These are phyloP conservation scores for Drosophila neonasuta DNA, from an alignment of 2,888 invertebrate genomes.

Conservation along the genomic window DNA sequence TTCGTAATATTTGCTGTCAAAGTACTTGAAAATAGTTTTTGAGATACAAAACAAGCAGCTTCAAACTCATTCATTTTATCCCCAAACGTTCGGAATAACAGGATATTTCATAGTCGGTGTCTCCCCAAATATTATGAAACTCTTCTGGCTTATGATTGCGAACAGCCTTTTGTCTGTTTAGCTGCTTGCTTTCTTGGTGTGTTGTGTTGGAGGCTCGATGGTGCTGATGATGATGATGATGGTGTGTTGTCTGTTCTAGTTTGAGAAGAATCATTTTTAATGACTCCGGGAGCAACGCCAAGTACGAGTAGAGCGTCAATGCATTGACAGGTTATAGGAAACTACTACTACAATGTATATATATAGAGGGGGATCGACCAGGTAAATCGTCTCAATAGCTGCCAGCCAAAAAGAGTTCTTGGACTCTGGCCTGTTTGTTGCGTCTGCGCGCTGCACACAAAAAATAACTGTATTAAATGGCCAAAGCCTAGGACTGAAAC, in stretches of 20 bases:
- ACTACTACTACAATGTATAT: background rate
- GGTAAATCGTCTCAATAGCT: constrained; percentile 55
- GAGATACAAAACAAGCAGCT: no score
- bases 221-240: constrained; percentile 23
- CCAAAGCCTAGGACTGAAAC: constrained; percentile 53
- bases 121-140: background rate
- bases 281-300: constrained; percentile 58
- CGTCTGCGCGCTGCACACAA: constrained; percentile 40
- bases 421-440: constrained; percentile 14
- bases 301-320: constrained; percentile 25
- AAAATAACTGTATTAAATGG: constrained; percentile 77
- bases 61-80: no score
- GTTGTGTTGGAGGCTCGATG: constrained; percentile 24
- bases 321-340: constrained; percentile 33
- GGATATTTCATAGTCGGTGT: background rate
- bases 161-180: constrained; percentile 34
- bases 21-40: no score
- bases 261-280: constrained; percentile 71
- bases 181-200: constrained; percentile 15
- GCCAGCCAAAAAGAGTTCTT: constrained; percentile 47
- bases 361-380: constrained; percentile 1
- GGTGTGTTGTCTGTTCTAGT: constrained; percentile 62
- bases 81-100: background rate
- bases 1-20: no score
- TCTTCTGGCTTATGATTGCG: constrained; percentile 14